These are phyloP conservation scores for Cnemophilus loriae DNA, from an alignment of 2,113 vertebrate species.

Conservation along the genomic window DNA sequence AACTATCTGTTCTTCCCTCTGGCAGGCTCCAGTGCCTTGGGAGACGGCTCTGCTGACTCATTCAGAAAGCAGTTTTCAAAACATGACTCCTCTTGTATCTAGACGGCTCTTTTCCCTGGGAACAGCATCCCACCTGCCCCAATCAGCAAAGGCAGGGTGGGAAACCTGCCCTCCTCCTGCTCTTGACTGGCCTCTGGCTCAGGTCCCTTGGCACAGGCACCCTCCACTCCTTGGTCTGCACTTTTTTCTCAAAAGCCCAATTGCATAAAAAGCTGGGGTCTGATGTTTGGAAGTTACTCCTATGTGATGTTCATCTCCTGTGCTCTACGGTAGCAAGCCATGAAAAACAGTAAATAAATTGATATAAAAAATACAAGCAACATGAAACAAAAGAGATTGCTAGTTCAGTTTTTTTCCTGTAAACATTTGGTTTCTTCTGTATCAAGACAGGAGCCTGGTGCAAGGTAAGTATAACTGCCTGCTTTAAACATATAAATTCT, in stretches of 20 bases:
- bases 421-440: not conserved
- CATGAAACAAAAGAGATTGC: not conserved
- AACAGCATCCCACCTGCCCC: not conserved
- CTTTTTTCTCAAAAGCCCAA: not conserved
- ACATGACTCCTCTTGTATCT: not conserved
- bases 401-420: not conserved
- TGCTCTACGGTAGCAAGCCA: not conserved
- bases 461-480: not conserved
- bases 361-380: not conserved
- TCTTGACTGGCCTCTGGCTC: not conserved
- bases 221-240: not conserved
- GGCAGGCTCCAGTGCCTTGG: not conserved
- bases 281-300: not conserved
- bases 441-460: not conserved
- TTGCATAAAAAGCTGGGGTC: not conserved
- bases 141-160: not conserved
- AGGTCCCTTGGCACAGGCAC: not conserved
- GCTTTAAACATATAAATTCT: not conserved
- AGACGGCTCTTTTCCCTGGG: not conserved
- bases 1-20: conserved; percentile 25
- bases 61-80: conserved; percentile 30
- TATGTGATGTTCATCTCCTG: not conserved
- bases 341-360: not conserved
- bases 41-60: conserved; percentile 34
- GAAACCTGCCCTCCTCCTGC: not conserved